A percentile compares a stretch with the other conserved stretches of the same genome.
phyloP scores from a whole-genome alignment of 2,888 invertebrate species.

The Bombyx huttoni region DNA sequence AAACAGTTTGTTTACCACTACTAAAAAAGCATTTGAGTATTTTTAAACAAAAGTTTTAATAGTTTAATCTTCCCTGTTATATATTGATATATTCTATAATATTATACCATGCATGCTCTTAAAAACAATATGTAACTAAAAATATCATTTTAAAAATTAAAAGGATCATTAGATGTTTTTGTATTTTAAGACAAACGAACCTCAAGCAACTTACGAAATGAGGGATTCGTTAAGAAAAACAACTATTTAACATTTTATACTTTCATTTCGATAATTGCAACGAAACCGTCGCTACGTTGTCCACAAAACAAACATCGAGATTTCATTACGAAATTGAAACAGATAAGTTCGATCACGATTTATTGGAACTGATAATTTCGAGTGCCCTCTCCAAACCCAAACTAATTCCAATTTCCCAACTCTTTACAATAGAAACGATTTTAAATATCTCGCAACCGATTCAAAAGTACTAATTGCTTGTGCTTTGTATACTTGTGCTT shows the following conservation, averaged over 20 bases:
- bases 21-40: too few species aligned
- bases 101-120: too few species aligned
- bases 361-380: constrained; percentile 13
- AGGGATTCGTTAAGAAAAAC: too few species aligned
- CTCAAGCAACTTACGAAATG: too few species aligned
- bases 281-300: neutral
- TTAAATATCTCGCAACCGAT: neutral
- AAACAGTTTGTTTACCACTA: too few species aligned
- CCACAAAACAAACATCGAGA: neutral
- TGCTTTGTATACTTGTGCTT: neutral
- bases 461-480: neutral
- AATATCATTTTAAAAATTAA: too few species aligned
- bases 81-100: too few species aligned
- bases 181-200: too few species aligned
- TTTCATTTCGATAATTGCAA: neutral
- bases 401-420: neutral
- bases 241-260: neutral
- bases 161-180: too few species aligned
- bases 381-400: constrained; percentile 7
- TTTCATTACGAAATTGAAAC: constrained; percentile 13
- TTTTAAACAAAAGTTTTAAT: too few species aligned
- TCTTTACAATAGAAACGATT: neutral
- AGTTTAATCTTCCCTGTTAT: too few species aligned
- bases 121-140: too few species aligned
- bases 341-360: constrained; percentile 9